Evolutionary conservation across 1,140 invertebrate genomes (phyloP).

Genomic region (Drosophila kikkawai): DNA sequence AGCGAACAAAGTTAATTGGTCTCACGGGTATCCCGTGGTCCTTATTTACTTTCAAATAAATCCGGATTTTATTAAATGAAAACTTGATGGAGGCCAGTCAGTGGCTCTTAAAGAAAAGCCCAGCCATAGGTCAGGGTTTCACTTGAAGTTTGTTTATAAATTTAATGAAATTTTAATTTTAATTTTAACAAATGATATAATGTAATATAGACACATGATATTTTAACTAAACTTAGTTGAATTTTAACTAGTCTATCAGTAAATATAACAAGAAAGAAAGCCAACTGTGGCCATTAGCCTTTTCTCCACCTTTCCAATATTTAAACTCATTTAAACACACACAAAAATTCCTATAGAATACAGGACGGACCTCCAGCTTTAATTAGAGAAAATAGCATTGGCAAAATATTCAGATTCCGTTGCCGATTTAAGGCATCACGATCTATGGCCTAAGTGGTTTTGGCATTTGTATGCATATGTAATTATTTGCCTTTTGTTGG

Average conservation of each 20-base stretch:
- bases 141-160: background rate
- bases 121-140: background rate
- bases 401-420: background rate
- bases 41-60: conserved; percentile 43
- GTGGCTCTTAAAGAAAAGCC: background rate
- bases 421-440: conserved; percentile 1
- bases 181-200: no score
- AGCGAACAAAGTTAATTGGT: conserved; percentile 41
- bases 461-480: conserved; percentile 27
- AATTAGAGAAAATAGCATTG: conserved; percentile 7
- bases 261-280: background rate
- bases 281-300: no score
- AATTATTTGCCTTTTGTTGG: conserved; percentile 16
- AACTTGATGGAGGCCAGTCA: background rate
- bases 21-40: conserved; percentile 40
- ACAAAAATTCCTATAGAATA: background rate
- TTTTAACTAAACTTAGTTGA: background rate
- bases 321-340: background rate
- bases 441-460: conserved; percentile 25
- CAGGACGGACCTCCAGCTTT: background rate
- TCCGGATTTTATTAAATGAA: conserved; percentile 32
- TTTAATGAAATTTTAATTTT: background rate
- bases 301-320: background rate
- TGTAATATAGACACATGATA: background rate
- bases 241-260: background rate